These are phyloP conservation scores for Apantesis nais DNA, from an alignment of 2,888 invertebrate genomes.

Conservation along the genomic window DNA sequence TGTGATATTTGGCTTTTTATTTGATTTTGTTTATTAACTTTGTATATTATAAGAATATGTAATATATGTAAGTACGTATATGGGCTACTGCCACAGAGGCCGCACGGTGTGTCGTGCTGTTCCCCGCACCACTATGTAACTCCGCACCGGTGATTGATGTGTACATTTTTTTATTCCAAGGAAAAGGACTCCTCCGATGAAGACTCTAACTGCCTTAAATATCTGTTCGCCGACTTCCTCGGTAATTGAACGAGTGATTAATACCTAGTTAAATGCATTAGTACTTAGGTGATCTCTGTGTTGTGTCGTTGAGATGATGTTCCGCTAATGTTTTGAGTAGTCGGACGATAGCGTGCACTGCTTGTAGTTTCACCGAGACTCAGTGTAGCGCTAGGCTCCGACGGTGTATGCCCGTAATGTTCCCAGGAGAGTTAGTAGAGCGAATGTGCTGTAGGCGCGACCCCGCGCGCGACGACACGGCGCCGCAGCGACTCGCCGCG, in stretches of 20 bases:
- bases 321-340: conserved; percentile 59
- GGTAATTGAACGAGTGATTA: conserved; percentile 78
- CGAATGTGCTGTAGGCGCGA: conserved; percentile 64
- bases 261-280: conserved; percentile 54
- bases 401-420: conserved; percentile 53
- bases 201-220: conserved; percentile 89
- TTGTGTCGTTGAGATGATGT: conserved; percentile 72
- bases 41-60: conserved; percentile 35
- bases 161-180: conserved; percentile 74
- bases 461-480: conserved; percentile 25
- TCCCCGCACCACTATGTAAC: conserved; percentile 30
- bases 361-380: conserved; percentile 34
- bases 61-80: conserved; percentile 34
- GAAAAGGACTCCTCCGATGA: conserved; percentile 81
- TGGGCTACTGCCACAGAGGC: conserved; percentile 25
- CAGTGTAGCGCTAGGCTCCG: conserved; percentile 30
- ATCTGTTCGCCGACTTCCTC: conserved; percentile 88
- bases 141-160: conserved; percentile 60
- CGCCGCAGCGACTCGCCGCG: conserved; percentile 21
- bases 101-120: conserved; percentile 47
- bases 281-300: conserved; percentile 76
- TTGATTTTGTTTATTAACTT: conserved; percentile 64
- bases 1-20: conserved; percentile 83
- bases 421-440: conserved; percentile 75
- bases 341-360: conserved; percentile 52